Evolutionary conservation across 2,113 vertebrate genomes (phyloP).

Genomic region (Thalassarche chlororhynchos): DNA sequence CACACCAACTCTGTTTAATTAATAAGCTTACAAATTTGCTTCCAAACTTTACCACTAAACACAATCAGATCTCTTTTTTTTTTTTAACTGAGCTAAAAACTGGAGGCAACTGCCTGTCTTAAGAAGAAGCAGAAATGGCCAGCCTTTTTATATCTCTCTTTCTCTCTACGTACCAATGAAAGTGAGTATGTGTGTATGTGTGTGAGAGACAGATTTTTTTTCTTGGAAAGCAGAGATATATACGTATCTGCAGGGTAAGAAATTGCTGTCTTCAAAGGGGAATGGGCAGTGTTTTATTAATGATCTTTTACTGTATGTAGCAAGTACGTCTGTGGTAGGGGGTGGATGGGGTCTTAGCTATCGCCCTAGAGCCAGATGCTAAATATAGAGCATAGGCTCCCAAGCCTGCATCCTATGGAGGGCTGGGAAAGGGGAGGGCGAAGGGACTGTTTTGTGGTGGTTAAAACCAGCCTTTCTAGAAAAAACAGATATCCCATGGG

Average conservation of each 20-base stretch:
- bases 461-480: neutral
- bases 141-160: neutral
- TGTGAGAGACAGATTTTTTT: neutral
- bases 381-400: neutral
- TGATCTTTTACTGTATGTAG: neutral
- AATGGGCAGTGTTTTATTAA: neutral
- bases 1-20: neutral
- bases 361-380: neutral
- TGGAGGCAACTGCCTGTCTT: neutral
- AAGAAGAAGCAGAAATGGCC: neutral
- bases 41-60: neutral
- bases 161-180: neutral
- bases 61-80: neutral
- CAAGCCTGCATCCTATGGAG: neutral
- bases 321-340: rapidly evolving
- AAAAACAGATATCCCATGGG: neutral
- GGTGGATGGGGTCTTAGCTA: neutral
- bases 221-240: neutral
- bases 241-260: neutral
- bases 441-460: neutral
- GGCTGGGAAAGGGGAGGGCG: neutral
- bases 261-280: neutral
- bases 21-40: neutral
- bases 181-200: neutral
- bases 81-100: neutral